Conservation (phyloP, 1,140 invertebrate genomes). For the Notospermus geniculatus region DNA sequence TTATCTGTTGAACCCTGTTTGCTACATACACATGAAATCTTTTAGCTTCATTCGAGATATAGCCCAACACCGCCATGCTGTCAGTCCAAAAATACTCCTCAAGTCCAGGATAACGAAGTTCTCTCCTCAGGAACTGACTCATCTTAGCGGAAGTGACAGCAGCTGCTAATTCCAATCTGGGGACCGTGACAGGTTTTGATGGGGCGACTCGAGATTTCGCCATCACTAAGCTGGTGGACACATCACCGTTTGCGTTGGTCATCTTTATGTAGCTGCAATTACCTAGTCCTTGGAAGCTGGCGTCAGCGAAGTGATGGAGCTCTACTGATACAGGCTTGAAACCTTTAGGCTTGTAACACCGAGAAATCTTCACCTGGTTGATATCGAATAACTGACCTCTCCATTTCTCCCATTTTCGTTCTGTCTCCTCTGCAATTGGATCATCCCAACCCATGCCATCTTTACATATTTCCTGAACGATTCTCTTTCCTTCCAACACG, state of each 20-base stretch:
- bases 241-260: constrained; percentile 6
- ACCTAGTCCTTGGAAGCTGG: constrained; percentile 26
- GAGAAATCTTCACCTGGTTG: neutral
- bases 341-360: constrained; percentile 19
- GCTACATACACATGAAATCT: constrained; percentile 26
- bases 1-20: neutral
- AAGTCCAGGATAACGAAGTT: constrained; percentile 11
- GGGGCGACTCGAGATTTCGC: constrained; percentile 28
- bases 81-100: constrained; percentile 27
- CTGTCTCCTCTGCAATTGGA: constrained; percentile 9
- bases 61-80: constrained; percentile 13
- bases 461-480: constrained; percentile 29
- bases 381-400: constrained; percentile 15
- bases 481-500: constrained; percentile 25
- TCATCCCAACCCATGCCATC: constrained; percentile 21
- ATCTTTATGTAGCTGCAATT: constrained; percentile 28
- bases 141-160: constrained; percentile 26
- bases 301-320: constrained; percentile 33
- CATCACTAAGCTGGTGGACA: constrained; percentile 21
- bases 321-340: constrained; percentile 20
- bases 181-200: constrained; percentile 22
- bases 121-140: constrained; percentile 15
- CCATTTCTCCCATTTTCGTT: constrained; percentile 20
- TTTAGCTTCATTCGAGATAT: constrained; percentile 23
- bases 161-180: constrained; percentile 27